These are phyloP conservation scores for Aurelia sp. DNA, from an alignment of 30 jellyfish, hydroid and myxozoan genomes.

Conservation along the genomic window DNA sequence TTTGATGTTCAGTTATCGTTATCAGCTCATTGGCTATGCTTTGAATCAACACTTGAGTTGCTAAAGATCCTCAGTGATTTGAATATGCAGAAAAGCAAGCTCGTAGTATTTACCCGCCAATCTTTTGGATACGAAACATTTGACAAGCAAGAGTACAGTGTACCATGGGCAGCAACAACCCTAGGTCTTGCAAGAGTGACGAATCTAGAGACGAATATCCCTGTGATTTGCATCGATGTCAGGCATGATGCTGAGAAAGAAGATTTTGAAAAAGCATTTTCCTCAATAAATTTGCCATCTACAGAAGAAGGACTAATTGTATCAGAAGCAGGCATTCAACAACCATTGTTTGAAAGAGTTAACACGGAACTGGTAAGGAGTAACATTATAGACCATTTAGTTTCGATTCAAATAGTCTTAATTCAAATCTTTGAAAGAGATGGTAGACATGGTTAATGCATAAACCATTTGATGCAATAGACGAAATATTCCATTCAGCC, in stretches of 20 bases:
- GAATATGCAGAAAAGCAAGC: slow-evolving; percentile 20
- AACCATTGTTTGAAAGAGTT: slow-evolving; percentile 47
- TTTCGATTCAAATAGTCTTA: no score
- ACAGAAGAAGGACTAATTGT: slow-evolving; percentile 52
- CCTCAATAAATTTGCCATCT: slow-evolving; percentile 16
- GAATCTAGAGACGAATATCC: slow-evolving; percentile 55
- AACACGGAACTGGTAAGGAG: background rate
- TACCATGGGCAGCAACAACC: slow-evolving; percentile 75
- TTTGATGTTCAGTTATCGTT: slow-evolving; percentile 9
- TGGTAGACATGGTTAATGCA: no score
- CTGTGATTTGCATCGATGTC: slow-evolving; percentile 49
- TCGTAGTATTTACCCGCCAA: slow-evolving; percentile 26
- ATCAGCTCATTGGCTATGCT: slow-evolving; percentile 64
- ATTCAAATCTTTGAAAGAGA: no score
- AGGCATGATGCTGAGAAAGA: slow-evolving; percentile 26
- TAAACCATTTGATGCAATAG: no score
- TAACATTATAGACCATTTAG: no score
- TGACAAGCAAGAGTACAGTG: background rate
- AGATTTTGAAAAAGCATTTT: slow-evolving; percentile 30
- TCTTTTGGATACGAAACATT: slow-evolving; percentile 20
- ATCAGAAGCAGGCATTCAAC: background rate
- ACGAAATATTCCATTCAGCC: no score
- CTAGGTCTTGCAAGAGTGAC: slow-evolving; percentile 67
- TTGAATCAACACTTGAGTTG: slow-evolving; percentile 58
- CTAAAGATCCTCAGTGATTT: slow-evolving; percentile 33